Percentiles rank a stretch among this genome's conserved stretches.
These are phyloP conservation scores for Motacilla alba DNA, from an alignment of 2,113 vertebrate genomes.

Conservation along the genomic window DNA sequence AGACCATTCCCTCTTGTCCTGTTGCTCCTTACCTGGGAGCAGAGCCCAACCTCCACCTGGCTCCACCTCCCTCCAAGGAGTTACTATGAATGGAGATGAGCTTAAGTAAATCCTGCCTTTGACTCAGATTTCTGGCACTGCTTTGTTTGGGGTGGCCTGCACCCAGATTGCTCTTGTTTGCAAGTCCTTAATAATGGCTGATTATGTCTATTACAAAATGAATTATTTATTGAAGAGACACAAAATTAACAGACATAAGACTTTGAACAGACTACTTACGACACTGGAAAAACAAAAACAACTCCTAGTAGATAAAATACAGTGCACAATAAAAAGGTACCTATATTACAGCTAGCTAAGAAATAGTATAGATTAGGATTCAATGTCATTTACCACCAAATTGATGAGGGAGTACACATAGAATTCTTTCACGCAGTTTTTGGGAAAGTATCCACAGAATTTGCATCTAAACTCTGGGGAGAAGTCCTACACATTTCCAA, in stretches of 20 bases:
- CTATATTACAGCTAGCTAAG: neutral
- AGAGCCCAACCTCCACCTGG: neutral
- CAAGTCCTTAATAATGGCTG: neutral
- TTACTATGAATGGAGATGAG: neutral
- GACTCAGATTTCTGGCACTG: neutral
- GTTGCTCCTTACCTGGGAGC: neutral
- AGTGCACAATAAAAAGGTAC: neutral
- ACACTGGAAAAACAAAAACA: neutral
- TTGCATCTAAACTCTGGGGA: rapidly evolving
- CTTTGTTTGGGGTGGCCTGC: neutral
- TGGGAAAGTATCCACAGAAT: rapidly evolving
- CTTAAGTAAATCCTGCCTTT: neutral
- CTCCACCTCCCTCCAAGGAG: neutral
- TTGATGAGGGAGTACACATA: neutral
- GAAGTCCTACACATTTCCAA: neutral
- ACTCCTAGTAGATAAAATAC: neutral
- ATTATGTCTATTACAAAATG: neutral
- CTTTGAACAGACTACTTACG: neutral
- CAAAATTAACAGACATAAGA: neutral
- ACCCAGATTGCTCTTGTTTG: neutral
- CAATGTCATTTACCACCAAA: neutral
- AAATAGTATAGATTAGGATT: neutral
- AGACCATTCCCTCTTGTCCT: neutral
- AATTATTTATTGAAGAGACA: neutral
- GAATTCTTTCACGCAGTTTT: neutral